Conservation (phyloP, 2,888 invertebrate genomes). For the Polymixis flavicincta region DNA sequence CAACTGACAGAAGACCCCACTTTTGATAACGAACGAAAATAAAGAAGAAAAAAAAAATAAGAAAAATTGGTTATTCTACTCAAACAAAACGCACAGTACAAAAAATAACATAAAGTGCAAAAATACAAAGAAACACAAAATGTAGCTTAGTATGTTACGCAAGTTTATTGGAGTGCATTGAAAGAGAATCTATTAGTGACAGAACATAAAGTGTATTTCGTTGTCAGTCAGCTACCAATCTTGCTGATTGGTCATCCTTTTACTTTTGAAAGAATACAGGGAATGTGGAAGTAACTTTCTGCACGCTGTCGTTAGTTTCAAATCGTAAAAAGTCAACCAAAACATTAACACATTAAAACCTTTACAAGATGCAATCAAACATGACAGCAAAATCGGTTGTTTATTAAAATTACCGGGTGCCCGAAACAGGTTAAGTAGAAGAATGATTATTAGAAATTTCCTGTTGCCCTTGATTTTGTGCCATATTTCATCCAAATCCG, state of each 20-base stretch:
- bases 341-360: neutral
- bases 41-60: too few species aligned
- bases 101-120: too few species aligned
- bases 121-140: too few species aligned
- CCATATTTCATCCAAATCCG: too few species aligned
- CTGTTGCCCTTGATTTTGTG: too few species aligned
- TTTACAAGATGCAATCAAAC: neutral
- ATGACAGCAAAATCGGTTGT: neutral
- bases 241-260: neutral
- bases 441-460: neutral
- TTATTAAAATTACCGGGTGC: too few species aligned
- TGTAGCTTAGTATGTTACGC: neutral
- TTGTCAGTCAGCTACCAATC: neutral
- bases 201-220: neutral
- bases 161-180: neutral
- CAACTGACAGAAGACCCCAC: conserved; percentile 15
- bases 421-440: too few species aligned
- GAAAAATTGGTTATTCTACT: too few species aligned
- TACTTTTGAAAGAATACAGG: neutral
- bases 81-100: too few species aligned
- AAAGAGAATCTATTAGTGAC: neutral
- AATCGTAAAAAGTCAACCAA: neutral
- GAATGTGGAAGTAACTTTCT: neutral
- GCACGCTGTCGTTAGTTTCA: neutral
- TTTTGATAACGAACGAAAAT: conserved; percentile 12